phyloP scores from a whole-genome alignment of 2,797 vertebrate genomes.

The Schizopygopsis malacanthus region DNA sequence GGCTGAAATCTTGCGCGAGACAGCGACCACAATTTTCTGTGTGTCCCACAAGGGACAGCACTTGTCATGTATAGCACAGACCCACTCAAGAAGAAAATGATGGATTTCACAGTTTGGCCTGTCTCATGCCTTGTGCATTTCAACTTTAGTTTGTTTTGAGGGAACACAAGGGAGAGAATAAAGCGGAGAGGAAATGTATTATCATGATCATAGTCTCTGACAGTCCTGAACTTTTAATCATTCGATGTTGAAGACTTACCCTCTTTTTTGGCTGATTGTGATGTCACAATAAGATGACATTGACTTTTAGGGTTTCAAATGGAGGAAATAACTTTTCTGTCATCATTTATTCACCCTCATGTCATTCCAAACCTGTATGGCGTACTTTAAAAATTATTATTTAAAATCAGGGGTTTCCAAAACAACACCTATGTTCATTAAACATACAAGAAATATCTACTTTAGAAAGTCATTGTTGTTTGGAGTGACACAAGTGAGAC shows the following conservation, averaged over 20 bases:
- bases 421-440: background rate
- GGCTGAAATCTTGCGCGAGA: slow-evolving; percentile 59
- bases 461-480: background rate
- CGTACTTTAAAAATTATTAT: background rate
- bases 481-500: background rate
- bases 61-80: slow-evolving; percentile 57
- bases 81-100: slow-evolving; percentile 62
- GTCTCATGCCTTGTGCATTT: slow-evolving; percentile 52
- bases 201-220: slow-evolving; percentile 69
- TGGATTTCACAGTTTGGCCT: slow-evolving; percentile 61
- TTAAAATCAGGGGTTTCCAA: background rate
- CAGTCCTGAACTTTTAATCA: slow-evolving; percentile 70
- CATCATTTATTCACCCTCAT: slow-evolving; percentile 5
- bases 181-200: slow-evolving; percentile 66
- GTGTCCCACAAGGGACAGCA: slow-evolving; percentile 51
- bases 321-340: slow-evolving; percentile 65
- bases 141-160: slow-evolving; percentile 51
- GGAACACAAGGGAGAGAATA: slow-evolving; percentile 53
- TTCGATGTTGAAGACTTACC: slow-evolving; percentile 68
- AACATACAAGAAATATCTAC: background rate
- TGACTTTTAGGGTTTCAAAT: slow-evolving; percentile 68
- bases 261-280: slow-evolving; percentile 61
- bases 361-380: background rate
- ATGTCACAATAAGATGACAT: slow-evolving; percentile 66
- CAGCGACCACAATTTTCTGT: slow-evolving; percentile 48